phyloP scores from a whole-genome alignment of 1,140 invertebrate genomes.

The Trichonephila clavata region DNA sequence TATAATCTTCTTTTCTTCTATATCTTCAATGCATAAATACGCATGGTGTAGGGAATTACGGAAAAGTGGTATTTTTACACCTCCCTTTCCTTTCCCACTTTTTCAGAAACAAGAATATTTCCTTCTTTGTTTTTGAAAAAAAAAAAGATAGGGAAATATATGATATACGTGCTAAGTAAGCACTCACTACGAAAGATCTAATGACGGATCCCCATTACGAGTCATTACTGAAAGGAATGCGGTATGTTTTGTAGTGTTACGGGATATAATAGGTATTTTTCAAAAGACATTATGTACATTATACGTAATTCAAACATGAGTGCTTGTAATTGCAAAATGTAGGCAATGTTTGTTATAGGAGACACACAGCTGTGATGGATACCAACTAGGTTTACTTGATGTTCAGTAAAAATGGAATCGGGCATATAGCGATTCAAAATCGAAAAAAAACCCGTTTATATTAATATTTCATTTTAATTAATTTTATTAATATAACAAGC shows the following conservation, averaged over 20 bases:
- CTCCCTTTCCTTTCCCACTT: too few species aligned
- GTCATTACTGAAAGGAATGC: neutral
- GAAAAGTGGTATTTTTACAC: constrained; percentile 14
- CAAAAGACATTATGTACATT: constrained; percentile 29
- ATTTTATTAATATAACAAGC: too few species aligned
- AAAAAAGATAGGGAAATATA: neutral
- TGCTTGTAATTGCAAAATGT: neutral
- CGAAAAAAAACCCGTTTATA: too few species aligned
- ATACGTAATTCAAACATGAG: neutral
- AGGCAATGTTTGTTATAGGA: neutral
- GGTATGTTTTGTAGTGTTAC: neutral
- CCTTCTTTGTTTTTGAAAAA: neutral
- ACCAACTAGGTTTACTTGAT: neutral
- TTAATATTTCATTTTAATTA: too few species aligned
- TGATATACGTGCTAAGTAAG: constrained; percentile 9
- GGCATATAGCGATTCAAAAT: too few species aligned
- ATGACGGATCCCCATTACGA: constrained; percentile 48
- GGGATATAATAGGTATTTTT: constrained; percentile 30
- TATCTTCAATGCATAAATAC: constrained; percentile 6
- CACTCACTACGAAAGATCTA: constrained; percentile 19
- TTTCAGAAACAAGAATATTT: neutral
- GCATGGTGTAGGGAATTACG: neutral
- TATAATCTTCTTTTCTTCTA: constrained; percentile 20
- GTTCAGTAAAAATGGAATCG: too few species aligned
- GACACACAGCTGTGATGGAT: neutral